A percentile compares a stretch with the other conserved stretches of the same genome.
These are phyloP conservation scores for Digitonthophagus gazella DNA, from an alignment of 2,888 invertebrate species.

Conservation along the genomic window DNA sequence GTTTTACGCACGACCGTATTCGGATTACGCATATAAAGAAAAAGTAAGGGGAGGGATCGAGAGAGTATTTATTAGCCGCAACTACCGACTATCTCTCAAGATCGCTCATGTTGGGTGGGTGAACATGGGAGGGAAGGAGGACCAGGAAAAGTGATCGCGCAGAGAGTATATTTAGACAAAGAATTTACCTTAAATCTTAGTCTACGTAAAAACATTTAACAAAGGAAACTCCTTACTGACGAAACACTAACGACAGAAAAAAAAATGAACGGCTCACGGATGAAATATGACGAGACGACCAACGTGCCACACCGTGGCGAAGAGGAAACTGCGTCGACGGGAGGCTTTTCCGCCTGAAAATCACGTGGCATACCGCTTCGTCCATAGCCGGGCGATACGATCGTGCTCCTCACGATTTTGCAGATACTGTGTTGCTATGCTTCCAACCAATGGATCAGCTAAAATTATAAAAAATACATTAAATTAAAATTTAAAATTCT, in stretches of 20 bases:
- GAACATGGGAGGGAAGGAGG: too few relatives aligned
- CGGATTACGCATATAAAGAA: background rate
- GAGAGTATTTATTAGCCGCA: too few relatives aligned
- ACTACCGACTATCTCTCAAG: too few relatives aligned
- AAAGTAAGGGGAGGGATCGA: background rate
- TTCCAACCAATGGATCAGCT: conserved; percentile 96
- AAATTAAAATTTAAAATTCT: background rate
- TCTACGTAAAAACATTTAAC: conserved; percentile 30
- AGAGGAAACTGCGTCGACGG: conserved; percentile 44
- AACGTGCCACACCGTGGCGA: conserved; percentile 46
- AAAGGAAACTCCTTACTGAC: conserved; percentile 24
- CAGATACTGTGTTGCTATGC: conserved; percentile 96
- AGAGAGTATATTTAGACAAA: conserved; percentile 30
- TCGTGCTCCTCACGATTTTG: conserved; percentile 98
- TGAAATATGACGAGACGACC: conserved; percentile 41
- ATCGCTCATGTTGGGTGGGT: too few relatives aligned
- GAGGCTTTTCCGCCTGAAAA: conserved; percentile 45
- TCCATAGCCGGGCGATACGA: conserved; percentile 97
- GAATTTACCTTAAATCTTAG: conserved; percentile 28
- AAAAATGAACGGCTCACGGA: conserved; percentile 28
- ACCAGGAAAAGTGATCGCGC: background rate
- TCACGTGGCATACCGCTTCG: conserved; percentile 96
- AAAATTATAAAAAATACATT: conserved; percentile 41
- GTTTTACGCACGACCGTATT: background rate
- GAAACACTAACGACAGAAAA: conserved; percentile 31